Conservation (phyloP, 2,113 vertebrate species). For the Toxotes jaculatrix region DNA sequence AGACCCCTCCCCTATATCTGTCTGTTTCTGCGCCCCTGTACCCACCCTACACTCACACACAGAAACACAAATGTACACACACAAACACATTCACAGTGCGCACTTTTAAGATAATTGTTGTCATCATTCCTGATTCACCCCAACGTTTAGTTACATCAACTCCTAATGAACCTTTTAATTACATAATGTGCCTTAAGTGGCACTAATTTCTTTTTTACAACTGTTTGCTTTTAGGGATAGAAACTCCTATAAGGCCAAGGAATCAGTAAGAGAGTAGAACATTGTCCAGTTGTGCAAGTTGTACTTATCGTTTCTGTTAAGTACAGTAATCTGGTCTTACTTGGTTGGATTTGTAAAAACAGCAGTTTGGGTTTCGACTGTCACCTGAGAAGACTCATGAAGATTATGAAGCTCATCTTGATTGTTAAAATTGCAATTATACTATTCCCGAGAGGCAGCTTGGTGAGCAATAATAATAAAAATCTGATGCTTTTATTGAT, state of each 20-base stretch:
- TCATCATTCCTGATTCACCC: conserved; percentile 26
- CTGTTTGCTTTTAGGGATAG: conserved; percentile 40
- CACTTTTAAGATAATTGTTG: not conserved
- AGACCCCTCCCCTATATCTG: conserved; percentile 52
- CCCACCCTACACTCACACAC: not conserved
- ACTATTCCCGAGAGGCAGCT: conserved; percentile 5
- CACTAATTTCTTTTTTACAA: conserved; percentile 43
- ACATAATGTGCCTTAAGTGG: conserved; percentile 45
- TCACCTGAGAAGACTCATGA: not conserved
- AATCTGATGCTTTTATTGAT: conserved; percentile 44
- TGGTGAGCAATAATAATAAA: conserved; percentile 26
- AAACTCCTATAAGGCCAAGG: conserved; percentile 52
- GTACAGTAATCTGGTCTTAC: not conserved
- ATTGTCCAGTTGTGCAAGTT: conserved; percentile 16
- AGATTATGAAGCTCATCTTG: conserved; percentile 22
- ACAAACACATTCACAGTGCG: not conserved
- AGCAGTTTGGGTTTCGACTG: not conserved
- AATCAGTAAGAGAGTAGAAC: not conserved
- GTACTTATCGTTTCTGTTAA: not conserved
- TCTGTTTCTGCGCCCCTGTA: conserved; percentile 39
- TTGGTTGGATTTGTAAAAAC: not conserved
- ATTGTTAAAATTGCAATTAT: conserved; percentile 14
- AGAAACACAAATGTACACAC: not conserved
- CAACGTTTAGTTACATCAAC: conserved; percentile 27
- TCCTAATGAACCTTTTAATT: conserved; percentile 63